Base-by-base conservation (phyloP, 1,140 invertebrate species). In the Sycophila sp. region DNA sequence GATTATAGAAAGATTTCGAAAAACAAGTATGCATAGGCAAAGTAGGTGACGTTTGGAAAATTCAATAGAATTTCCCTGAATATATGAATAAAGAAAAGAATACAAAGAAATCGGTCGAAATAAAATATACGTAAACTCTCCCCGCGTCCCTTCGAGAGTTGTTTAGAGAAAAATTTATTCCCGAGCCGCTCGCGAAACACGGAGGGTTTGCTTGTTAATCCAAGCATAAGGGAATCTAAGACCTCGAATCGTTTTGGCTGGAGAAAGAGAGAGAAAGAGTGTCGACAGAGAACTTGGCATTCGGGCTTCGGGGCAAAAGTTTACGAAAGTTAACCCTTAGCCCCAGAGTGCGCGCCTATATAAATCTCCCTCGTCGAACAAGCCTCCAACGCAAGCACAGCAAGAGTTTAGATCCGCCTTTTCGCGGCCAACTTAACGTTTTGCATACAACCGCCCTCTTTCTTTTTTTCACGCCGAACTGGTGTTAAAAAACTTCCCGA, bases 361-460 rank as follows among this genome's bases (percentile, higher is more conserved):
- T 67, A 73, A 75, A 77, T 78, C 78, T 78, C 73, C 78, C 56
- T 67, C 62, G 59, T 75, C 73, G 67, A 62, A 70, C 69, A 69
- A 71, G 28, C 60, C 70, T 72, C 70, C 69, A 74, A 64, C 28
- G 55, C 34, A 17, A 40, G 4, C n/a, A n/a, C n/a, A 30, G 28
- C 40, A 4, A 22, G 53, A 70, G 34, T 71, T 71, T 59, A 38
- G 34, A 71, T 71, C 62, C 53, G 17, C 42, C 28, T 71, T 47
- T 60, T 34, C 34, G 11, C 32, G 19, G 19, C 30, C 73, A 76
- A 76, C 71, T 71, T 74, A 72, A 77, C 73, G 70, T 77, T 77
- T 77, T 78, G 75, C 77, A 78, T 78, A 75, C 75, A 77, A 71
- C 77, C 68, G 10, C 3, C n/a, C 34, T 59, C 32, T 60, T 30